Evolutionary conservation across 2,797 vertebrate species (phyloP).

Genomic region (Channa striata): DNA sequence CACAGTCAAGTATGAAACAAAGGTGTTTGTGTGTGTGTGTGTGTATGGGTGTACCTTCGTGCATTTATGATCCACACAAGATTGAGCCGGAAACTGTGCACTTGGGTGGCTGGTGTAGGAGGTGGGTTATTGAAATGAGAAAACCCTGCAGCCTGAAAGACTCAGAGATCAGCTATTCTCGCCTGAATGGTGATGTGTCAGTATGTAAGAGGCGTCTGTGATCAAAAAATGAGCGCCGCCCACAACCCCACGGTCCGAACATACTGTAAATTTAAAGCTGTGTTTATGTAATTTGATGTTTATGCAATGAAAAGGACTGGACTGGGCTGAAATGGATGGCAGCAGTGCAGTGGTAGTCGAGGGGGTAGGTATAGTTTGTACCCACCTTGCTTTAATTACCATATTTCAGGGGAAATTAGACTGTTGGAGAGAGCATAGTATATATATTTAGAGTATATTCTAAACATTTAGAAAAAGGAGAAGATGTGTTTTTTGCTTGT

Average conservation of each 20-base stretch:
- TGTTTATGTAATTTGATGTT: slow-evolving; percentile 80
- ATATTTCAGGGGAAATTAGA: slow-evolving; percentile 67
- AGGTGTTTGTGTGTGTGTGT: slow-evolving; percentile 5
- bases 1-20: slow-evolving; percentile 42
- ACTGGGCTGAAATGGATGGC: slow-evolving; percentile 52
- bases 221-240: slow-evolving; percentile 76
- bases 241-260: slow-evolving; percentile 66
- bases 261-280: slow-evolving; percentile 58
- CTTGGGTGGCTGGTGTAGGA: slow-evolving; percentile 62
- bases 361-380: slow-evolving; percentile 43
- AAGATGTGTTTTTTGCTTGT: slow-evolving; percentile 36
- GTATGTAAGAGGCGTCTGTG: slow-evolving; percentile 77
- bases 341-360: slow-evolving; percentile 40
- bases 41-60: slow-evolving; percentile 34
- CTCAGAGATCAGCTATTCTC: slow-evolving; percentile 80
- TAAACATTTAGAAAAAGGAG: slow-evolving; percentile 69
- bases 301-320: slow-evolving; percentile 69
- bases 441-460: slow-evolving; percentile 61
- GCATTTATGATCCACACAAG: slow-evolving; percentile 32
- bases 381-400: slow-evolving; percentile 68
- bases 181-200: slow-evolving; percentile 78
- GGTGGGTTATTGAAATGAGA: slow-evolving; percentile 75
- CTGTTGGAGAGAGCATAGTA: slow-evolving; percentile 30
- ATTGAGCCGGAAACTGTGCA: slow-evolving; percentile 57
- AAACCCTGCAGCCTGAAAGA: slow-evolving; percentile 71